Conservation (phyloP, 2,113 vertebrate genomes). For the Chloroceryle aenea region DNA sequence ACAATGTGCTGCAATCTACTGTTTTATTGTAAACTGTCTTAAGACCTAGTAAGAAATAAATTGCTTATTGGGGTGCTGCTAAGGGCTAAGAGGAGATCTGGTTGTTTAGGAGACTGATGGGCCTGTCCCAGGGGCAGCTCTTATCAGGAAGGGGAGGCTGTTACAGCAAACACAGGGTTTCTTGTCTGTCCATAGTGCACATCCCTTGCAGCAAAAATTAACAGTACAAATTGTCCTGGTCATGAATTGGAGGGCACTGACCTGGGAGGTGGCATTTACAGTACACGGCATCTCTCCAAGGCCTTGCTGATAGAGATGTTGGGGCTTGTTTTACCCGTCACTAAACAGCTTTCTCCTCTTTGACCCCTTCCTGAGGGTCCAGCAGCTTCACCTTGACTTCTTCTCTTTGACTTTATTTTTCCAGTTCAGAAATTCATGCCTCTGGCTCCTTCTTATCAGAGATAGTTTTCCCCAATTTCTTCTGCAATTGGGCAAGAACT, state of each 20-base stretch:
- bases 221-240: neutral
- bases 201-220: neutral
- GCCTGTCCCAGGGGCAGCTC: neutral
- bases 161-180: neutral
- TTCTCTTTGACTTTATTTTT: neutral
- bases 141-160: neutral
- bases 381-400: neutral
- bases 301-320: neutral
- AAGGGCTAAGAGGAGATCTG: neutral
- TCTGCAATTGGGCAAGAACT: neutral
- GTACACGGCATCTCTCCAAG: neutral
- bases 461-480: neutral
- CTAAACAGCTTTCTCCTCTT: neutral
- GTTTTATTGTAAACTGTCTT: neutral
- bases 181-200: constrained; percentile 25
- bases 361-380: neutral
- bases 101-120: neutral
- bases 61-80: neutral
- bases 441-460: neutral
- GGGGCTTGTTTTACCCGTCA: neutral
- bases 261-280: neutral
- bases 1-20: neutral
- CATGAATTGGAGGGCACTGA: constrained; percentile 7
- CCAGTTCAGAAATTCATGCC: neutral
- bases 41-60: neutral